Evolutionary conservation across 30 jellyfish, hydroid and myxozoan species (phyloP).

Genomic region (Hydra vulgaris): DNA sequence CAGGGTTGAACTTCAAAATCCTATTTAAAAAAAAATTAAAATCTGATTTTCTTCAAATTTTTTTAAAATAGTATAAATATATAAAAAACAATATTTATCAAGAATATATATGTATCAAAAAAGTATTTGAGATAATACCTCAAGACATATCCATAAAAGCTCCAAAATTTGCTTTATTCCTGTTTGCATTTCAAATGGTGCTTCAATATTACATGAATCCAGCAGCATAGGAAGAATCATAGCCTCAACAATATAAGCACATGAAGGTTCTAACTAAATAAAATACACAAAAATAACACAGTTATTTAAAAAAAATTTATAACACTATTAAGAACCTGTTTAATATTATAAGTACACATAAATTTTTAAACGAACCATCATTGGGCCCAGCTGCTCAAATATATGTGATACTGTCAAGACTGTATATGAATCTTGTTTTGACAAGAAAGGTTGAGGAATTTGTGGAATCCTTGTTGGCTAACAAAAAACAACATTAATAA

Average conservation of each 20-base stretch:
- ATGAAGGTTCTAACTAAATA: constrained; percentile 58
- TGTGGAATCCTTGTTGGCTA: constrained; percentile 80
- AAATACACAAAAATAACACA: not conserved
- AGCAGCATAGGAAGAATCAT: constrained; percentile 51
- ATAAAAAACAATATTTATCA: not conserved
- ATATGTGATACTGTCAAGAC: constrained; percentile 76
- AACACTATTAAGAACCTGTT: not conserved
- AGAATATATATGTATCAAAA: not conserved
- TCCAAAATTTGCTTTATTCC: constrained; percentile 73
- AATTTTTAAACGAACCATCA: constrained; percentile 76
- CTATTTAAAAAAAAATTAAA: constrained; percentile 11
- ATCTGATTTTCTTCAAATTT: too few species aligned
- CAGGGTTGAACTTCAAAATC: constrained; percentile 85
- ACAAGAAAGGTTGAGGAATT: constrained; percentile 39
- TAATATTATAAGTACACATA: not conserved
- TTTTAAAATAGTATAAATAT: too few species aligned
- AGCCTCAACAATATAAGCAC: constrained; percentile 64
- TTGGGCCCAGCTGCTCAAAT: constrained; percentile 87
- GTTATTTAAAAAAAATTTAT: not conserved
- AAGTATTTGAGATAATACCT: constrained; percentile 33
- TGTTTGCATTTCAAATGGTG: constrained; percentile 58
- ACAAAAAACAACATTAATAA: not conserved
- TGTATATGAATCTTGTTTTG: constrained; percentile 62
- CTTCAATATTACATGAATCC: constrained; percentile 51
- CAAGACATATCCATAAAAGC: constrained; percentile 79